Conservation (phyloP, 2,888 invertebrate genomes). For the Caenorhabditis wallacei region DNA sequence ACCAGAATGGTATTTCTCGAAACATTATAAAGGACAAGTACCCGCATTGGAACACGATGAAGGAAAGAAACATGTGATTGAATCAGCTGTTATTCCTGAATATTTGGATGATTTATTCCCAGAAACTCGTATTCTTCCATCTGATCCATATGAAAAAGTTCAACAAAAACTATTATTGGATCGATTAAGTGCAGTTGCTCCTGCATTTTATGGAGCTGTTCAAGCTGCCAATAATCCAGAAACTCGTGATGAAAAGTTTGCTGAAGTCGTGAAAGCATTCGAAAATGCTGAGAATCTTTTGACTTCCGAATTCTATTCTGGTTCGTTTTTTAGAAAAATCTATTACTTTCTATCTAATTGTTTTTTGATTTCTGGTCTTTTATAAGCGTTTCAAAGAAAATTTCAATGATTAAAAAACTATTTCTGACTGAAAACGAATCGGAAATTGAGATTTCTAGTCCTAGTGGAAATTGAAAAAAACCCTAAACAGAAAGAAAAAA, state of each 20-base stretch:
- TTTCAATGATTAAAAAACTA: too few species aligned
- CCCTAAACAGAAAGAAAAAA: background rate
- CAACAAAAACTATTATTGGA: conserved; percentile 89
- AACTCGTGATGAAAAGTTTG: conserved; percentile 61
- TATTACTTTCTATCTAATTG: background rate
- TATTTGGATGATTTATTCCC: conserved; percentile 91
- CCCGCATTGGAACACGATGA: conserved; percentile 88
- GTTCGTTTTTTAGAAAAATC: too few species aligned
- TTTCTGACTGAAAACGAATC: too few species aligned
- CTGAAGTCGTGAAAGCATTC: conserved; percentile 63
- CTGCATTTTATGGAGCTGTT: conserved; percentile 66
- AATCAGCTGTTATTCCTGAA: conserved; percentile 90
- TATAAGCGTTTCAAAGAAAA: too few species aligned
- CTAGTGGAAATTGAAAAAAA: too few species aligned
- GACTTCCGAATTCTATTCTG: conserved; percentile 71
- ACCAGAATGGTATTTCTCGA: conserved; percentile 89
- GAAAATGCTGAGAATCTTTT: conserved; percentile 71
- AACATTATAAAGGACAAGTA: conserved; percentile 86
- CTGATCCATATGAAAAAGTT: conserved; percentile 87
- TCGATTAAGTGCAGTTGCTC: conserved; percentile 84
- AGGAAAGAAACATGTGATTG: conserved; percentile 87
- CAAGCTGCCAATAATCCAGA: conserved; percentile 53
- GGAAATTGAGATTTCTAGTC: too few species aligned
- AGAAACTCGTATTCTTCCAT: conserved; percentile 86
- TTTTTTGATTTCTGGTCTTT: too few species aligned